Percentiles rank a stretch among this genome's conserved stretches.
Evolutionary conservation across 1,140 invertebrate species (phyloP).

Genomic region (Saccostrea glomerata): DNA sequence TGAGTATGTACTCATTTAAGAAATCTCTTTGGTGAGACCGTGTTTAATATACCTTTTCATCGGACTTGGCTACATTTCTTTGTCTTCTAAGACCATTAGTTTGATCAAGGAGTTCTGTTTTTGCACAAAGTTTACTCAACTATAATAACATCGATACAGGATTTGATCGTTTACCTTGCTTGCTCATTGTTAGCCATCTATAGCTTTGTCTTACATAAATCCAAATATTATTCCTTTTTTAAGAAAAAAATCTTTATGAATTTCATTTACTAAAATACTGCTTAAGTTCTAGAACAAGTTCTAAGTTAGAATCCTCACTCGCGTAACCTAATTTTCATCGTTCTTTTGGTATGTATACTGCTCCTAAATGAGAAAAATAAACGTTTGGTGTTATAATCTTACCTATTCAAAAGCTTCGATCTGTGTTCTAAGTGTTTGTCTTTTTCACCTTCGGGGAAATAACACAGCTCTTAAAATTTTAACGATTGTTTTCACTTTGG

Average conservation of each 20-base stretch:
- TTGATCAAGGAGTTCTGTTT: not conserved
- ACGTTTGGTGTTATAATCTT: not conserved
- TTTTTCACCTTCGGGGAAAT: slow-evolving; percentile 8
- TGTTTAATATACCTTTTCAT: slow-evolving; percentile 1
- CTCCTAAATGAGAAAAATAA: not conserved
- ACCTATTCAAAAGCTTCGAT: slow-evolving; percentile 11
- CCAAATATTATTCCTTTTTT: no score
- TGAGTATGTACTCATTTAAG: not conserved
- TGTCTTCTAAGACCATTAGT: not conserved
- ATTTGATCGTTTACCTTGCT: not conserved
- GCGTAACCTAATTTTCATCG: not conserved
- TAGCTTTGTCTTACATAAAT: not conserved
- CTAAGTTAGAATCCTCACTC: not conserved
- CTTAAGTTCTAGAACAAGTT: not conserved
- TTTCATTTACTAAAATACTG: not conserved
- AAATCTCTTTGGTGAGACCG: not conserved
- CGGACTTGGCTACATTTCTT: not conserved
- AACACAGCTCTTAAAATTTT: slow-evolving; percentile 15
- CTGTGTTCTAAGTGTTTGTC: slow-evolving; percentile 18
- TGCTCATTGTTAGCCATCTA: not conserved
- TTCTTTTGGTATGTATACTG: not conserved
- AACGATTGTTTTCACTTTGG: slow-evolving; percentile 19
- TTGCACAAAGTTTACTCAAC: not conserved
- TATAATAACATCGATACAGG: not conserved
- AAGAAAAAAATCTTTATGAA: no score